A percentile compares a stretch with the other conserved stretches of the same genome.
These are phyloP conservation scores for Habropoda laboriosa DNA, from an alignment of 1,140 invertebrate species.

Conservation along the genomic window DNA sequence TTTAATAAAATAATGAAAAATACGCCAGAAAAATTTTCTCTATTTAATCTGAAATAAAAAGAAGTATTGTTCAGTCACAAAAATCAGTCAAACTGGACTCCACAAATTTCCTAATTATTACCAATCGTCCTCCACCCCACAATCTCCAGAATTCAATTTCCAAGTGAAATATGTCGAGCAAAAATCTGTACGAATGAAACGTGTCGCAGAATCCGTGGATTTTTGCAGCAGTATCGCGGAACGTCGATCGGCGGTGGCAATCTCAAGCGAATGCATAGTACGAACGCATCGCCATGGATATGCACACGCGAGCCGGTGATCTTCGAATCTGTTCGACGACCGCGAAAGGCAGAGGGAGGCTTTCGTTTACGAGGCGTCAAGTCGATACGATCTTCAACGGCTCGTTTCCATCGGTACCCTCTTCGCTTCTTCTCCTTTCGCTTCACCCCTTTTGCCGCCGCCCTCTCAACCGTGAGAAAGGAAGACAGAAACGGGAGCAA, in stretches of 20 bases:
- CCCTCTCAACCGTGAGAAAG: not conserved
- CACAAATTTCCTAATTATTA: no score
- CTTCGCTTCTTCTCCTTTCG: not conserved
- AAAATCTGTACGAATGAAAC: not conserved
- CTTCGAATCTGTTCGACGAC: conserved; percentile 26
- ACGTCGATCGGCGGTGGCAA: conserved; percentile 14
- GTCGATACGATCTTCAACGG: conserved; percentile 44
- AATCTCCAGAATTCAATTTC: not conserved
- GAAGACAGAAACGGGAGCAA: not conserved
- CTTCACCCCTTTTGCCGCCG: not conserved
- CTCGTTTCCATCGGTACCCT: conserved; percentile 24
- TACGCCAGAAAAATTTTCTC: no score
- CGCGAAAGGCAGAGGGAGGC: conserved; percentile 37
- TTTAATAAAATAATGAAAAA: no score
- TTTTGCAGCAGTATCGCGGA: not conserved
- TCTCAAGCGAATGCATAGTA: conserved; percentile 27
- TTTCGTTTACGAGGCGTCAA: conserved; percentile 51
- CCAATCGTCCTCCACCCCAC: no score
- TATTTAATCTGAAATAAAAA: no score
- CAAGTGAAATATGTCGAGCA: not conserved
- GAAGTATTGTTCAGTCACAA: no score
- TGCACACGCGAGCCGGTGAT: conserved; percentile 1
- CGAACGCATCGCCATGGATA: conserved; percentile 2
- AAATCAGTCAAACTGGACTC: no score
- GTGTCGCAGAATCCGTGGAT: not conserved